Percentiles rank a stretch among this genome's conserved stretches.
These are phyloP conservation scores for Pachyrhynchus sulphureomaculatus DNA, from an alignment of 1,140 invertebrate species.

Conservation along the genomic window DNA sequence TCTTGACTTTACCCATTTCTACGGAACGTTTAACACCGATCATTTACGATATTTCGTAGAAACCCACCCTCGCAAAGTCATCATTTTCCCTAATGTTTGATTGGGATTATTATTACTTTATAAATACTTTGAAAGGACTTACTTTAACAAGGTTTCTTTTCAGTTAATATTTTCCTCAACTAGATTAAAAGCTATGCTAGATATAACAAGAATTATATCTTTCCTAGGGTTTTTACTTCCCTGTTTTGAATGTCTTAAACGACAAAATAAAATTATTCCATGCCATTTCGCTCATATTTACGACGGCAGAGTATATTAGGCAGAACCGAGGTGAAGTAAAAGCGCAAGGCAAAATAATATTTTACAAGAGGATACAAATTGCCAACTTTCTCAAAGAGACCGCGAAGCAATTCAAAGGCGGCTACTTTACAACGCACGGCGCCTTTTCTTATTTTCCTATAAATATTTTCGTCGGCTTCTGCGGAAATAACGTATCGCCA, in stretches of 20 bases:
- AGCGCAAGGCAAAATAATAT: slow-evolving; percentile 36
- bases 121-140: no score
- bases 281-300: slow-evolving; percentile 36
- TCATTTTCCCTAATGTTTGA: no score
- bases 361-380: slow-evolving; percentile 40
- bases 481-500: slow-evolving; percentile 1
- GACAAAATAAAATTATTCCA: slow-evolving; percentile 37
- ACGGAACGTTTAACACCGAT: no score
- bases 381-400: slow-evolving; percentile 32
- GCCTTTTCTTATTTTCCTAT: slow-evolving; percentile 22
- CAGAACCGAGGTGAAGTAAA: slow-evolving; percentile 31
- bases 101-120: no score
- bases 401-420: slow-evolving; percentile 28
- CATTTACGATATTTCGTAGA: no score
- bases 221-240: slow-evolving; percentile 3
- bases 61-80: no score
- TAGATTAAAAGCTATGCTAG: neutral
- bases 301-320: slow-evolving; percentile 32
- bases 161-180: no score
- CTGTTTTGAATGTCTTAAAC: slow-evolving; percentile 17
- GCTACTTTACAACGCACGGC: slow-evolving; percentile 26
- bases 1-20: no score
- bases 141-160: no score
- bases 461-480: slow-evolving; percentile 30
- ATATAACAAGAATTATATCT: neutral